Conservation (phyloP, 2,797 vertebrate genomes). For the Muscicapa striata region DNA sequence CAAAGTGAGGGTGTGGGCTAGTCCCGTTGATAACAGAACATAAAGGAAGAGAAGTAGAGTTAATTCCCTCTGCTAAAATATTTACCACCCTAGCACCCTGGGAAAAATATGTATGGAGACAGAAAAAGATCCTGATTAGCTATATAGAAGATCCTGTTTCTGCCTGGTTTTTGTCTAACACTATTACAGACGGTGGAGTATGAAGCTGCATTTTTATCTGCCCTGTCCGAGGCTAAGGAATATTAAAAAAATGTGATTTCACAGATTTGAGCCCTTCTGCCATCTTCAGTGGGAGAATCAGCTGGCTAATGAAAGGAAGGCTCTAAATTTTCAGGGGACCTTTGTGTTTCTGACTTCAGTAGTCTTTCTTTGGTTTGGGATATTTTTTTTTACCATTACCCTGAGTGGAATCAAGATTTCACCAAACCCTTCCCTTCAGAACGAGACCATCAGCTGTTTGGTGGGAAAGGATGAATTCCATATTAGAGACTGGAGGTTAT, state of each 20-base stretch:
- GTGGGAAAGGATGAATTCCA: not conserved
- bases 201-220: conserved; percentile 19
- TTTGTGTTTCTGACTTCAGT: not conserved
- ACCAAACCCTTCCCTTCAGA: not conserved
- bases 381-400: not conserved
- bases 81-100: conserved; percentile 64
- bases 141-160: conserved; percentile 16
- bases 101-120: conserved; percentile 61
- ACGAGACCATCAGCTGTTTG: not conserved
- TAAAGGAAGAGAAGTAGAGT: conserved; percentile 55
- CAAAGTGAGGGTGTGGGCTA: conserved; percentile 62
- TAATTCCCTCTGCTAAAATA: conserved; percentile 66
- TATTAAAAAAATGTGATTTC: not conserved
- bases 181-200: not conserved
- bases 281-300: not conserved
- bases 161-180: conserved; percentile 42
- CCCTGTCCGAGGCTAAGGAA: not conserved
- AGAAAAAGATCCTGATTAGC: conserved; percentile 52
- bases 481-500: not conserved
- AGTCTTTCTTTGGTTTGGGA: not conserved
- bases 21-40: conserved; percentile 40
- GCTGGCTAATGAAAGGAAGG: not conserved
- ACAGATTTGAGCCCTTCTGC: not conserved
- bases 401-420: not conserved
- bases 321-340: not conserved